Conservation (phyloP, 2,113 vertebrate genomes). For the Myotis lucifugus region DNA sequence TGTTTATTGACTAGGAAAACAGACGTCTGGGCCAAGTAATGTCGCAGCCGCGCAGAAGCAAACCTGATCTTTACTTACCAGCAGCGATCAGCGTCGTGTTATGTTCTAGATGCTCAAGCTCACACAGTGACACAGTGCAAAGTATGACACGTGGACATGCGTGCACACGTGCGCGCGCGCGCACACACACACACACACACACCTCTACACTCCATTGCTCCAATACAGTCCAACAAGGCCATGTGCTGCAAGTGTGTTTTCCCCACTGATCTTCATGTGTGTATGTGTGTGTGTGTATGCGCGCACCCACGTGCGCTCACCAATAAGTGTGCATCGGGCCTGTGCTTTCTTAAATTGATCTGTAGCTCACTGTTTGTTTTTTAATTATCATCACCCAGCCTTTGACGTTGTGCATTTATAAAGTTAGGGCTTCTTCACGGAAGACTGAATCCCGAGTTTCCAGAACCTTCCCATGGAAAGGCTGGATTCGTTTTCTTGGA, state of each 20-base stretch:
- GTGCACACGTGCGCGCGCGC: accelerated
- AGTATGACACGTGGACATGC: neutral
- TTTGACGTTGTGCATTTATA: conserved; percentile 23
- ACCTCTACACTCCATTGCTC: neutral
- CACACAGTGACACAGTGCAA: conserved; percentile 76
- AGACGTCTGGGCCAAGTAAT: conserved; percentile 64
- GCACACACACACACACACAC: neutral
- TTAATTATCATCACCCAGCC: neutral
- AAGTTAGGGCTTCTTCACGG: conserved; percentile 61
- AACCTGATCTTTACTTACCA: conserved; percentile 81
- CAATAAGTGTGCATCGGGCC: neutral
- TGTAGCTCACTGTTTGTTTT: neutral
- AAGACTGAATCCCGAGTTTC: conserved; percentile 51
- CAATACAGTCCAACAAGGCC: neutral
- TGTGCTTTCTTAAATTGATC: neutral
- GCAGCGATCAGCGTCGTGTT: conserved; percentile 78
- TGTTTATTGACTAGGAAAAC: conserved; percentile 67
- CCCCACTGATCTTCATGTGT: neutral
- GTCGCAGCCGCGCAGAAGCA: conserved; percentile 76
- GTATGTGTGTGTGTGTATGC: accelerated
- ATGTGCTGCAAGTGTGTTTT: neutral
- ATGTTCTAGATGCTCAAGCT: conserved; percentile 79
- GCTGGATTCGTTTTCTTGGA: neutral
- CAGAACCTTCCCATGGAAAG: neutral
- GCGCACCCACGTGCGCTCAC: no score